These are phyloP conservation scores for Molossus alvarezi DNA, from an alignment of 2,797 vertebrate genomes.

Conservation along the genomic window DNA sequence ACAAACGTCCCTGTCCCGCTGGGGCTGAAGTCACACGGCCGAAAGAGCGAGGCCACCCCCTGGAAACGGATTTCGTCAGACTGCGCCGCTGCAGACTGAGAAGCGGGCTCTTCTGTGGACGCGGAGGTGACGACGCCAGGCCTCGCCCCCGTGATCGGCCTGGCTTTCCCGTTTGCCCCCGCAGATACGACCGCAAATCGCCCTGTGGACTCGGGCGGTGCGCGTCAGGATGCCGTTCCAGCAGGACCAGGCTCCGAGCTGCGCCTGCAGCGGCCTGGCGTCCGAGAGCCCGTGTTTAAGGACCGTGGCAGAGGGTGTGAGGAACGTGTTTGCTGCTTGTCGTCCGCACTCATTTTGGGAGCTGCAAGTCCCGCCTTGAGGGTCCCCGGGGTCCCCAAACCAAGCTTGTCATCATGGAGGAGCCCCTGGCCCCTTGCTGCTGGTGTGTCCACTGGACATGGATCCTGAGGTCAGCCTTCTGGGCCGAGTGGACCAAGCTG, in stretches of 20 bases:
- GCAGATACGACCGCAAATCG: background rate
- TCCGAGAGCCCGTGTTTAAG: background rate
- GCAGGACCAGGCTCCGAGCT: background rate
- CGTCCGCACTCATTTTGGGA: background rate
- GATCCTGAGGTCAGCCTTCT: background rate
- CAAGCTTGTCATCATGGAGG: background rate
- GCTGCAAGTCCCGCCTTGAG: background rate
- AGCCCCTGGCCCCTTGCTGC: background rate
- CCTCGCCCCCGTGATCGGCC: background rate
- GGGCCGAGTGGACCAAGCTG: background rate
- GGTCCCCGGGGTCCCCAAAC: background rate
- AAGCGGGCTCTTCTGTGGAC: constrained; percentile 50
- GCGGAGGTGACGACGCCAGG: no score
- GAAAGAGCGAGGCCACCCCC: constrained; percentile 36
- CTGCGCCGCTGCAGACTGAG: constrained; percentile 39
- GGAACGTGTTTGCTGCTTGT: background rate
- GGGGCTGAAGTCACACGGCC: constrained; percentile 43
- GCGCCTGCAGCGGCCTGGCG: background rate
- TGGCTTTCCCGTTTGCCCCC: background rate
- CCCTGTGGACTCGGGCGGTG: rapidly evolving
- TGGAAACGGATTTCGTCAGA: constrained; percentile 72
- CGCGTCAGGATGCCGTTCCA: background rate
- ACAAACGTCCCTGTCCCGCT: constrained; percentile 61
- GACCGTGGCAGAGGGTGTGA: background rate
- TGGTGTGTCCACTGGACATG: no score